Conservation (phyloP, 2,113 vertebrate genomes). For the Procavia capensis region DNA sequence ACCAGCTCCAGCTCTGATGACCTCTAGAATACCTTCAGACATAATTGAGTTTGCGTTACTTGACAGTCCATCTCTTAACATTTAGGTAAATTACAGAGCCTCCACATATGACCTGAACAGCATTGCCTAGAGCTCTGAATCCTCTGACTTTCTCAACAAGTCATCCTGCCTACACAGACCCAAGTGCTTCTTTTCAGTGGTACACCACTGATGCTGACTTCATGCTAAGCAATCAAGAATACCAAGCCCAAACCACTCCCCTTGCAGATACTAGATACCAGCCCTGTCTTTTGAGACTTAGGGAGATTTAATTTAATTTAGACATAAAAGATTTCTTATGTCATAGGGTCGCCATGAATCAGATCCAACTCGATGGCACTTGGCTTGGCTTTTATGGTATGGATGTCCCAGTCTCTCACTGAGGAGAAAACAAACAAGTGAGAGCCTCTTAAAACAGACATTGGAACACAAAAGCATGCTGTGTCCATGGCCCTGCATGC, state of each 20-base stretch:
- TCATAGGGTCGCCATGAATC: no score
- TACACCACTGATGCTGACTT: not conserved
- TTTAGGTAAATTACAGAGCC: constrained; percentile 41
- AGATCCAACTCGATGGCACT: no score
- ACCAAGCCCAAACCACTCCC: constrained; percentile 50
- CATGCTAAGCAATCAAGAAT: not conserved
- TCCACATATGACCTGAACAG: not conserved
- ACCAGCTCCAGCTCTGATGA: constrained; percentile 29
- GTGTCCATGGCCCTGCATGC: not conserved
- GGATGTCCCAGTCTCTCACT: constrained; percentile 42
- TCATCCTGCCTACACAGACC: not conserved
- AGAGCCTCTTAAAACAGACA: not conserved
- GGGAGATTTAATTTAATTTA: constrained; percentile 83
- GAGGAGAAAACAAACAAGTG: constrained; percentile 57
- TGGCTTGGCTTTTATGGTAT: no score
- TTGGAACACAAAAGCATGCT: not conserved
- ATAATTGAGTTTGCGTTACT: constrained; percentile 47
- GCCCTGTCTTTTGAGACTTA: constrained; percentile 43
- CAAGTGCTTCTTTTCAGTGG: not conserved
- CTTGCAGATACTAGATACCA: not conserved
- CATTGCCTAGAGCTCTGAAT: not conserved
- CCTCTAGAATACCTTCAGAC: constrained; percentile 50
- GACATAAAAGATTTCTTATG: constrained; percentile 66
- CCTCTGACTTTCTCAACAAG: not conserved
- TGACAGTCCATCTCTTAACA: constrained; percentile 41